These are phyloP conservation scores for Lacanobia wlatinum DNA, from an alignment of 2,888 invertebrate species.

Conservation along the genomic window DNA sequence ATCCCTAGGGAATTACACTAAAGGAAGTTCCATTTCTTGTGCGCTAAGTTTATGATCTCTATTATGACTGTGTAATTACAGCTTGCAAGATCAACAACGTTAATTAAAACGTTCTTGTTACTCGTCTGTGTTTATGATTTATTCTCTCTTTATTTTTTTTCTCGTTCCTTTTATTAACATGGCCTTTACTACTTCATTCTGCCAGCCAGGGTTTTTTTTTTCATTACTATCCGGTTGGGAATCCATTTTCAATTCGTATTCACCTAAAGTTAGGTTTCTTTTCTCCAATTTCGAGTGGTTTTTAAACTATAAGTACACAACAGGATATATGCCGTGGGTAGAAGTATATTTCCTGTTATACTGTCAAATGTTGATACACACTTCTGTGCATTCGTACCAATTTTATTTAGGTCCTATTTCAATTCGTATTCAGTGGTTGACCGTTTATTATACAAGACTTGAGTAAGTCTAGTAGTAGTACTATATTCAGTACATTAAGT, in stretches of 20 bases:
- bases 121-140: constrained; percentile 10
- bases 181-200: neutral
- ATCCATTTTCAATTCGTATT: constrained; percentile 1
- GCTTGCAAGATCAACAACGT: constrained; percentile 20
- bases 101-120: constrained; percentile 29
- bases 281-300: neutral
- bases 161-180: neutral
- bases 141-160: constrained; percentile 1
- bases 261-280: neutral
- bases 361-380: constrained; percentile 6
- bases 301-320: neutral
- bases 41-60: constrained; percentile 40
- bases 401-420: neutral
- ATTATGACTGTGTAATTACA: constrained; percentile 31
- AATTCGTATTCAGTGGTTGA: neutral
- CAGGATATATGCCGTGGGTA: constrained; percentile 15
- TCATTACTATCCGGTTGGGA: neutral
- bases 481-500: no score
- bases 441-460: neutral
- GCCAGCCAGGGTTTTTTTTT: neutral
- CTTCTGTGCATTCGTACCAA: constrained; percentile 12
- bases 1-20: constrained; percentile 27
- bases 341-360: constrained; percentile 41
- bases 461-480: no score
- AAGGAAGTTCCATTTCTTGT: constrained; percentile 19